phyloP scores from a whole-genome alignment of 1,140 invertebrate species.

The Drosophila subpulchrella region DNA sequence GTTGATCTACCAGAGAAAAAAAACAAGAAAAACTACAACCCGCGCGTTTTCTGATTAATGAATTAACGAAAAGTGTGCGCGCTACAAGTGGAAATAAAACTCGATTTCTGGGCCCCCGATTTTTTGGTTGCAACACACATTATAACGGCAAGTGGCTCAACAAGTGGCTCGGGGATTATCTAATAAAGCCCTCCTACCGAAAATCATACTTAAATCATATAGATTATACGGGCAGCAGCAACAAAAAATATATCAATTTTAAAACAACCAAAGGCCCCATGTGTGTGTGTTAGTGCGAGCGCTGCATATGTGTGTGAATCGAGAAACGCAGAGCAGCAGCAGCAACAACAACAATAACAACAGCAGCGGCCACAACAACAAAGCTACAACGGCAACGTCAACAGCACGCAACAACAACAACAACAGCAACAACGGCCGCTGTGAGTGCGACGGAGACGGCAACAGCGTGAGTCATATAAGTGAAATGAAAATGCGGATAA shows the following conservation, averaged over 20 bases:
- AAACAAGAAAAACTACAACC: slow-evolving; percentile 19
- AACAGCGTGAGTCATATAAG: slow-evolving; percentile 84
- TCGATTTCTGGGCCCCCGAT: slow-evolving; percentile 32
- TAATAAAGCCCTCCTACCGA: slow-evolving; percentile 62
- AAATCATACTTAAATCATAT: slow-evolving; percentile 60
- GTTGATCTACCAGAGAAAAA: slow-evolving; percentile 1
- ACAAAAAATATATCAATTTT: slow-evolving; percentile 65
- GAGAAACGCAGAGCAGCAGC: slow-evolving; percentile 50
- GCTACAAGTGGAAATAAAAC: slow-evolving; percentile 63
- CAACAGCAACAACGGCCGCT: slow-evolving; percentile 70
- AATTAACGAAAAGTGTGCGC: slow-evolving; percentile 60
- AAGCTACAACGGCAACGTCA: slow-evolving; percentile 73
- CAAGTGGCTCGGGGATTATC: slow-evolving; percentile 77
- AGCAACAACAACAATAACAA: slow-evolving; percentile 32
- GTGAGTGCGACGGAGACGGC: slow-evolving; percentile 78
- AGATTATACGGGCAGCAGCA: slow-evolving; percentile 39
- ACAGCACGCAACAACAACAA: slow-evolving; percentile 65
- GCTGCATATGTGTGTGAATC: slow-evolving; percentile 65
- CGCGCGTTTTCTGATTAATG: slow-evolving; percentile 39
- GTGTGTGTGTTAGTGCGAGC: slow-evolving; percentile 33
- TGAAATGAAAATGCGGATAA: slow-evolving; percentile 87
- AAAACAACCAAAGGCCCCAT: slow-evolving; percentile 59
- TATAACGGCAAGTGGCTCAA: slow-evolving; percentile 78
- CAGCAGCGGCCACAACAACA: slow-evolving; percentile 23
- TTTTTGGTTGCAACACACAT: slow-evolving; percentile 38